A percentile compares a stretch with the other conserved stretches of the same genome.
Evolutionary conservation across 1,140 invertebrate species (phyloP).

Genomic region (Tyrophagus putrescentiae): DNA sequence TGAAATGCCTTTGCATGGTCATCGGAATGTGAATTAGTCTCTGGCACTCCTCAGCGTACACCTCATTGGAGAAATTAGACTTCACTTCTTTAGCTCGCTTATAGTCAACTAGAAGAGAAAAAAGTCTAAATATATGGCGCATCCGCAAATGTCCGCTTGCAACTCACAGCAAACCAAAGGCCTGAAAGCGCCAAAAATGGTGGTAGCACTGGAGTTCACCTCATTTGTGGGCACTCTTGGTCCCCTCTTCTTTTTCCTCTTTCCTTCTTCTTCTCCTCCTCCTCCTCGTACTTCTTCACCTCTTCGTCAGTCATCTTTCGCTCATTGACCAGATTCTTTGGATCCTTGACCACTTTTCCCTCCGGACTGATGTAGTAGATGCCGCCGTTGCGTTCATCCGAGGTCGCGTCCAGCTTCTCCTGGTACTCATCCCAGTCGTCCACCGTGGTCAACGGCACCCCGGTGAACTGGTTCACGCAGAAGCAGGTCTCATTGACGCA

Average conservation of each 20-base stretch:
- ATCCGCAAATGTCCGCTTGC: not conserved
- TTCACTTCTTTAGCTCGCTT: not conserved
- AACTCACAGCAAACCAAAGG: constrained; percentile 5
- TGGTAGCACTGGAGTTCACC: not conserved
- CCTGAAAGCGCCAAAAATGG: not conserved
- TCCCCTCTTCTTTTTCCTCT: not conserved
- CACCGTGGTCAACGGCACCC: not conserved
- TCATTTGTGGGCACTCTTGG: not conserved
- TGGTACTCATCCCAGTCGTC: not conserved
- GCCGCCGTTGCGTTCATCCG: not conserved
- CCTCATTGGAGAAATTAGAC: not conserved
- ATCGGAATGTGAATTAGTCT: not conserved
- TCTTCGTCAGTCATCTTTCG: not conserved
- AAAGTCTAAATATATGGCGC: not conserved
- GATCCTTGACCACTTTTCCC: not conserved
- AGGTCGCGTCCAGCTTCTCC: not conserved
- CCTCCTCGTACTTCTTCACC: not conserved
- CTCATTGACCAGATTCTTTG: not conserved
- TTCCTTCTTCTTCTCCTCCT: not conserved
- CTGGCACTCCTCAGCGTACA: not conserved
- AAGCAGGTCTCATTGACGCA: constrained; percentile 10
- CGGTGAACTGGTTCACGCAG: not conserved
- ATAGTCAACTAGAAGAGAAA: not conserved
- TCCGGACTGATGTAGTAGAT: not conserved
- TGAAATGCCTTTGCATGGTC: not conserved